phyloP scores from a whole-genome alignment of 2,797 vertebrate species.

The Hippopotamyrus pictus region DNA sequence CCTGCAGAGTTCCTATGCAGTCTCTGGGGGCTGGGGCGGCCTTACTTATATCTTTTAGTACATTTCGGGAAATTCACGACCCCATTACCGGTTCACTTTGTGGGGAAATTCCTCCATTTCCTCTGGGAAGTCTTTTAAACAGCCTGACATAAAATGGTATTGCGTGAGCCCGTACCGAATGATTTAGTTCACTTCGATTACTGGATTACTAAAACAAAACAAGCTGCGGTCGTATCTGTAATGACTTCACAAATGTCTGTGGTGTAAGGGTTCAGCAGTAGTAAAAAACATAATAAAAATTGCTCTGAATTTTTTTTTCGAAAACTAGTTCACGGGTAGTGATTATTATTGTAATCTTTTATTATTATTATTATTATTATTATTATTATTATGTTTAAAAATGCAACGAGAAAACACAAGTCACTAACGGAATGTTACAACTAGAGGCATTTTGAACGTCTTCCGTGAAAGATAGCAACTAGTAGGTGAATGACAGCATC shows the following conservation, averaged over 20 bases:
- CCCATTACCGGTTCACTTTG: neutral
- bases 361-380: too few relatives aligned
- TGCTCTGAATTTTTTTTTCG: neutral
- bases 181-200: neutral
- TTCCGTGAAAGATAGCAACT: neutral
- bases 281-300: neutral
- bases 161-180: neutral
- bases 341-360: neutral
- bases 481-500: neutral
- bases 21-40: neutral
- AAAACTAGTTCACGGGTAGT: neutral
- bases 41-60: neutral
- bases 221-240: neutral
- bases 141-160: neutral
- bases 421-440: neutral
- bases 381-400: neutral
- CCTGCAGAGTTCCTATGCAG: neutral
- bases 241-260: neutral
- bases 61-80: neutral
- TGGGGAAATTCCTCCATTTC: neutral
- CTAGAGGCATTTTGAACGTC: neutral
- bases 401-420: neutral
- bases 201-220: neutral
- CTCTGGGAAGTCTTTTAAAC: neutral
- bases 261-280: neutral